Evolutionary conservation across 1,140 invertebrate genomes (phyloP).

Genomic region (Teleogryllus occipitalis): DNA sequence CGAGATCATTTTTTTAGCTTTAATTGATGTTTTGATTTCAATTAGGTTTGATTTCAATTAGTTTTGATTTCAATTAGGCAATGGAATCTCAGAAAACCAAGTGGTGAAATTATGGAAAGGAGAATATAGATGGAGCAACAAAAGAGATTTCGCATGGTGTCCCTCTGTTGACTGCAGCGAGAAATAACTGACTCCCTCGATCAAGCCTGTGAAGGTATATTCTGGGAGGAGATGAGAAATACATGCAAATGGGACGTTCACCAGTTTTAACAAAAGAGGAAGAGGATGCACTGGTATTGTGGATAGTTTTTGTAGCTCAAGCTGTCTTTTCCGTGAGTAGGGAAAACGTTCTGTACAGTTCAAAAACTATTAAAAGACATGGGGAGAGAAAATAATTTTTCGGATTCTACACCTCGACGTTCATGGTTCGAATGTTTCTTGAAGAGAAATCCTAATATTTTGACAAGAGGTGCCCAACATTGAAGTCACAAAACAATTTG

Average conservation of each 20-base stretch:
- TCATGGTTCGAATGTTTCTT: constrained; percentile 24
- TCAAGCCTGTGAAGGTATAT: no score
- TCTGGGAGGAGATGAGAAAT: not conserved
- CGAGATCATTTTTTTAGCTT: no score
- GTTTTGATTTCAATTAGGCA: no score
- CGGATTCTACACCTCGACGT: constrained; percentile 20
- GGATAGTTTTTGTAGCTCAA: not conserved
- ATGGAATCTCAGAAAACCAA: no score
- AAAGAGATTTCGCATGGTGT: no score
- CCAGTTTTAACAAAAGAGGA: constrained; percentile 8
- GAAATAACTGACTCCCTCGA: no score
- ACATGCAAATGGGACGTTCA: no score
- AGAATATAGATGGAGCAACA: no score
- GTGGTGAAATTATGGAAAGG: no score
- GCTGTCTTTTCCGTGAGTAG: constrained; percentile 14
- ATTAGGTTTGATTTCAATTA: no score
- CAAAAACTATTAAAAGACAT: constrained; percentile 18
- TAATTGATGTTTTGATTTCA: no score
- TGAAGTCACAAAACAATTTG: not conserved
- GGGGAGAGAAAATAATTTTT: constrained; percentile 21
- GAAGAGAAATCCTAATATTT: constrained; percentile 18
- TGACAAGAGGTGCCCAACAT: constrained; percentile 14
- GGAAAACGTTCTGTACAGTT: constrained; percentile 21
- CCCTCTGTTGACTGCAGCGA: no score
- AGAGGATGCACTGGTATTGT: not conserved